Percentiles rank a stretch among this genome's conserved stretches.
These are phyloP conservation scores for Mirounga angustirostris DNA, from an alignment of 2,113 vertebrate species.

Conservation along the genomic window DNA sequence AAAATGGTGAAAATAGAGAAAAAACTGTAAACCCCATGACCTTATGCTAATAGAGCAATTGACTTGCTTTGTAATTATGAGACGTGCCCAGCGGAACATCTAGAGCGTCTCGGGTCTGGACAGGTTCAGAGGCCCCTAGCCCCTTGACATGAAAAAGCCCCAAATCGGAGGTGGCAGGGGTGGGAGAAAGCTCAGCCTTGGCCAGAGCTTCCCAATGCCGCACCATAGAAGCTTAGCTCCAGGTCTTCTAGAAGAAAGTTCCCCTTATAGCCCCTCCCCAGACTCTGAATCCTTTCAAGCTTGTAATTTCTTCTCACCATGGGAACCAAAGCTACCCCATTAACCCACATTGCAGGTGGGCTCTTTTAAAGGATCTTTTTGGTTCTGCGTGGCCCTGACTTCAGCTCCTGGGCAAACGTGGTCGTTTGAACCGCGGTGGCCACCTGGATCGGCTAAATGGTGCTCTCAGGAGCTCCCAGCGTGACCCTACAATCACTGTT, in stretches of 20 bases:
- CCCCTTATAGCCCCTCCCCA: fast-evolving
- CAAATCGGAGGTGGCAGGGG: neutral
- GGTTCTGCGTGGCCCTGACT: neutral
- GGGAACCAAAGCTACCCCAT: neutral
- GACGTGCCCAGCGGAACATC: neutral
- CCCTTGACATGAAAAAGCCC: neutral
- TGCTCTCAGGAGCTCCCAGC: fast-evolving
- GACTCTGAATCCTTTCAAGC: neutral
- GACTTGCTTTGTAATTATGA: neutral
- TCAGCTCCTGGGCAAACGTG: neutral
- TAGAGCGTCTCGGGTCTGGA: neutral
- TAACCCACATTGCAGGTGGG: neutral
- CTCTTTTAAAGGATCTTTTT: neutral
- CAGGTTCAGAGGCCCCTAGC: neutral
- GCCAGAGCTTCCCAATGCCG: no score
- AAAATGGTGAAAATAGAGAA: neutral
- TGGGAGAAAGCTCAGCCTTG: neutral
- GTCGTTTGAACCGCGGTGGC: no score
- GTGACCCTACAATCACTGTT: fast-evolving
- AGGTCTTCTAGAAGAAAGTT: neutral
- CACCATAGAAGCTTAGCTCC: neutral
- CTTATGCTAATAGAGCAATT: neutral
- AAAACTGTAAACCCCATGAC: neutral
- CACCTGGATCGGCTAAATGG: fast-evolving
- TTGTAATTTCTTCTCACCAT: neutral